These are phyloP conservation scores for Diacarnus erythraeanus DNA, from an alignment of 37 sponge, comb jelly and placozoan species.

Conservation along the genomic window DNA sequence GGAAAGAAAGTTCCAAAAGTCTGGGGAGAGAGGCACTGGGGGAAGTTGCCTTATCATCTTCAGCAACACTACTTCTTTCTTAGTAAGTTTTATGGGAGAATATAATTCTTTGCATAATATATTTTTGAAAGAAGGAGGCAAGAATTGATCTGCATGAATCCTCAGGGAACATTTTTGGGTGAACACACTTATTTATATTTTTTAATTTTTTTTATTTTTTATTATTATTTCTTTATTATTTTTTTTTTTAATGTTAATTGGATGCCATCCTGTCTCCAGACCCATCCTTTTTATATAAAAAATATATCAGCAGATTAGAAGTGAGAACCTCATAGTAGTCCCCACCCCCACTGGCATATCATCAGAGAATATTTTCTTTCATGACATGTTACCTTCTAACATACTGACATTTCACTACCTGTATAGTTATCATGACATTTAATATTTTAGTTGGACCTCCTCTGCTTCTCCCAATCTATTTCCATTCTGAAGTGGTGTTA, in stretches of 20 bases:
- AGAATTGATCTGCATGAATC: not conserved
- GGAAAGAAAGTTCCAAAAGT: conserved; percentile 76
- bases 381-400: too few species aligned
- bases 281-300: too few species aligned
- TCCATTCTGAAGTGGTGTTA: conserved; percentile 71
- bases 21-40: conserved; percentile 77
- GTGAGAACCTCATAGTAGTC: not conserved
- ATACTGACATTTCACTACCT: not conserved
- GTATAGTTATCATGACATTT: not conserved
- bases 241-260: too few species aligned
- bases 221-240: not conserved
- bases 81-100: conserved; percentile 25
- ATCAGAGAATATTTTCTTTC: not conserved
- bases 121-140: not conserved
- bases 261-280: too few species aligned
- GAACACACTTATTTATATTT: too few species aligned
- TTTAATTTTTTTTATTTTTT: not conserved
- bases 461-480: conserved; percentile 79
- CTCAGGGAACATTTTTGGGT: too few species aligned
- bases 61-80: conserved; percentile 85
- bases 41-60: conserved; percentile 58
- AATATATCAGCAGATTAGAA: not conserved
- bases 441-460: conserved; percentile 65
- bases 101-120: not conserved
- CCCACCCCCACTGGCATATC: not conserved